A percentile compares a stretch with the other conserved stretches of the same genome.
These are phyloP conservation scores for Antigone vipio DNA, from an alignment of 2,113 vertebrate genomes.

Conservation along the genomic window DNA sequence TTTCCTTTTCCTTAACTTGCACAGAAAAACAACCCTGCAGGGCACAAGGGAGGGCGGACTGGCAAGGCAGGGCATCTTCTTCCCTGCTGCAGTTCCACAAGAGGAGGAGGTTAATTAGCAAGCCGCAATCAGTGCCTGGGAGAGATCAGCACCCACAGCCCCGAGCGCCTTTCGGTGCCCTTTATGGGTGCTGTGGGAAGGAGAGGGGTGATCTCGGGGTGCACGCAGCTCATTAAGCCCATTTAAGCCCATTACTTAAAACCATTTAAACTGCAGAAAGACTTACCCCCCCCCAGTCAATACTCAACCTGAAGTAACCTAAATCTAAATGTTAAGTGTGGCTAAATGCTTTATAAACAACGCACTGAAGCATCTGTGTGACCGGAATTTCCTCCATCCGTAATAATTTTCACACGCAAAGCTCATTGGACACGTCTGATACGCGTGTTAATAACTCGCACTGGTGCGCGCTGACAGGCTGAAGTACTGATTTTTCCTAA, in stretches of 20 bases:
- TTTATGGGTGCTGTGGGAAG: not conserved
- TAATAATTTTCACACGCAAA: not conserved
- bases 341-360: not conserved
- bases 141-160: not conserved
- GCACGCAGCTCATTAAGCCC: not conserved
- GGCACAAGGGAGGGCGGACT: not conserved
- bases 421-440: not conserved
- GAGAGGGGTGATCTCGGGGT: not conserved
- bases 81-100: not conserved
- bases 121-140: not conserved
- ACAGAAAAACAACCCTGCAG: not conserved
- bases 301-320: not conserved
- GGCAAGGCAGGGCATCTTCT: not conserved
- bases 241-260: not conserved
- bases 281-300: not conserved
- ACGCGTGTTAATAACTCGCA: not conserved
- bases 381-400: not conserved
- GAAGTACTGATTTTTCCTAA: not conserved
- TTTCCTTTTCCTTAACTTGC: not conserved
- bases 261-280: not conserved
- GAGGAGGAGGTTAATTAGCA: not conserved
- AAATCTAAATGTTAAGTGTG: accelerated
- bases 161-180: not conserved
- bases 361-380: not conserved
- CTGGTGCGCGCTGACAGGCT: not conserved